phyloP scores from a whole-genome alignment of 2,797 vertebrate genomes.

The Lacerta bilineata region DNA sequence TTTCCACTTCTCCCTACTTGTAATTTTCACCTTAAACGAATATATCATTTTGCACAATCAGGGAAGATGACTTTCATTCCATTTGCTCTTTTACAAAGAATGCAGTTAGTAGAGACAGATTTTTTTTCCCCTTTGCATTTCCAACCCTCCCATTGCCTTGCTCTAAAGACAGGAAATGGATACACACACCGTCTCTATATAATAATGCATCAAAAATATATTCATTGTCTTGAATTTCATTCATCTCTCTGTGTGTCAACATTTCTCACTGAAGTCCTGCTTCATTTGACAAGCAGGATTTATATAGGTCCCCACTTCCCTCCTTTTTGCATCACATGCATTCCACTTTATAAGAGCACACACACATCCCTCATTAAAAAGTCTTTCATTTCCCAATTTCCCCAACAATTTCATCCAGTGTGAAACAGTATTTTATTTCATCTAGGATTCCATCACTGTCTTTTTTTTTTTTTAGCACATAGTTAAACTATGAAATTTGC shows the following conservation, averaged over 20 bases:
- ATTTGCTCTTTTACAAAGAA: constrained; percentile 49
- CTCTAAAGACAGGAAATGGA: constrained; percentile 35
- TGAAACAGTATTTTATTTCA: constrained; percentile 23
- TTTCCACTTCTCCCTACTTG: constrained; percentile 45
- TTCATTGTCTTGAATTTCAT: constrained; percentile 58
- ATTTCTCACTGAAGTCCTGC: constrained; percentile 51
- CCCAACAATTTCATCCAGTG: constrained; percentile 47
- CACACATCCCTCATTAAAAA: background rate
- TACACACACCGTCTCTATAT: constrained; percentile 56
- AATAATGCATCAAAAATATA: constrained; percentile 63
- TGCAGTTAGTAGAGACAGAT: constrained; percentile 25
- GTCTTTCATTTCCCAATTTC: constrained; percentile 47
- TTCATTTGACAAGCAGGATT: constrained; percentile 55
- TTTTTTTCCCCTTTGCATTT: constrained; percentile 14
- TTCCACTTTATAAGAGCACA: background rate
- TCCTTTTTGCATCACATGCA: constrained; percentile 42
- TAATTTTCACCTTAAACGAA: constrained; percentile 51
- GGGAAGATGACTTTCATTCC: constrained; percentile 49
- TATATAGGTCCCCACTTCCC: background rate
- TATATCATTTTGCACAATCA: constrained; percentile 55
- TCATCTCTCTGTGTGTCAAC: constrained; percentile 47
- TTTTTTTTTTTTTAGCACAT: no score
- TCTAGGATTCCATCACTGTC: background rate
- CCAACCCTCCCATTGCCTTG: background rate
- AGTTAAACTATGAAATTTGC: no score